These are phyloP conservation scores for Apaloderma vittatum DNA, from an alignment of 2,113 vertebrate genomes.

Conservation along the genomic window DNA sequence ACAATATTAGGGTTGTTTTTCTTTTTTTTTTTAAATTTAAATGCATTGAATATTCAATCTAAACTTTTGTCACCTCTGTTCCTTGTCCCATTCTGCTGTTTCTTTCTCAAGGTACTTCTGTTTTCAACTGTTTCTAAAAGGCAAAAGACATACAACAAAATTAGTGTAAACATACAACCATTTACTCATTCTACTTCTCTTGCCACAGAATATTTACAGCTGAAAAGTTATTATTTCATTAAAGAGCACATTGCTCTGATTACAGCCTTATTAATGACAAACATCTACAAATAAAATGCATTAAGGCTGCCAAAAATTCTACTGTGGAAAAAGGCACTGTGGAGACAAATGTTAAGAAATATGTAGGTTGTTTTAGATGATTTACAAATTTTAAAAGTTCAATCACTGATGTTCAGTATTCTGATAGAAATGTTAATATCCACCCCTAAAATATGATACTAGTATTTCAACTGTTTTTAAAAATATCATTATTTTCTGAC, in stretches of 20 bases:
- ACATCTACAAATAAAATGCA: background rate
- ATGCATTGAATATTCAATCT: background rate
- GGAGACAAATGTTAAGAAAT: background rate
- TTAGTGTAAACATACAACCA: background rate
- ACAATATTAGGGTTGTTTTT: background rate
- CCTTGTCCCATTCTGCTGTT: background rate
- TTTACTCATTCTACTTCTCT: background rate
- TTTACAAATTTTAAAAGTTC: background rate
- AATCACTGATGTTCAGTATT: background rate
- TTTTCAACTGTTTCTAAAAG: background rate
- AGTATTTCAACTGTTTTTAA: background rate
- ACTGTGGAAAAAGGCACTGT: background rate
- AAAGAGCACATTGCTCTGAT: background rate
- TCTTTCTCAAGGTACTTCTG: background rate
- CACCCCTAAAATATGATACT: background rate
- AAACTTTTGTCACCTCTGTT: background rate
- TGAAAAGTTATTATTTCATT: slow-evolving; percentile 5
- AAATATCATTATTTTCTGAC: background rate
- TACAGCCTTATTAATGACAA: slow-evolving; percentile 5
- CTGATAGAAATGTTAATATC: background rate
- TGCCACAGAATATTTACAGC: background rate
- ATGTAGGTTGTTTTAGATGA: background rate
- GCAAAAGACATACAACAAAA: background rate
- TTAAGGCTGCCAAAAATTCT: background rate
- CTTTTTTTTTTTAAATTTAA: background rate